Evolutionary conservation across 2,797 vertebrate species (phyloP).

Genomic region (Erpetoichthys calabaricus): DNA sequence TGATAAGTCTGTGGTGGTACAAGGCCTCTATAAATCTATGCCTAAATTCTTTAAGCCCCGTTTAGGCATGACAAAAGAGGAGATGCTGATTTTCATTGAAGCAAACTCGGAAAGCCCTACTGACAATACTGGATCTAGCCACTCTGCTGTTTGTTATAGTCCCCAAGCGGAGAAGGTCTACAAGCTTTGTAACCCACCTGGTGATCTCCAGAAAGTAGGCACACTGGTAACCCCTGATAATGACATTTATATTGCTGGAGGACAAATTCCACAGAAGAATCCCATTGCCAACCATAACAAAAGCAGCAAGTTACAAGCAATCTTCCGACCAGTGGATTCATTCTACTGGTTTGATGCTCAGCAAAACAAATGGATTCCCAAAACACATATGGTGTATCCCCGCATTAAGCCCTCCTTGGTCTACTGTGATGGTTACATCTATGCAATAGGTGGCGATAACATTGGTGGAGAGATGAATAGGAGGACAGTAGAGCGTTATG

Average conservation of each 20-base stretch:
- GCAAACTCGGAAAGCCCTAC: constrained; percentile 67
- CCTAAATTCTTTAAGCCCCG: constrained; percentile 97
- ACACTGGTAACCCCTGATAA: constrained; percentile 91
- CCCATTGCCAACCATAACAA: constrained; percentile 73
- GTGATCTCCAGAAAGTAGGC: constrained; percentile 85
- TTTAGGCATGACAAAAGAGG: constrained; percentile 97
- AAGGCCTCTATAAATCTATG: constrained; percentile 98
- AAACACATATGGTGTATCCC: constrained; percentile 84
- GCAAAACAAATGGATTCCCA: constrained; percentile 90
- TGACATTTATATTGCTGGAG: constrained; percentile 90
- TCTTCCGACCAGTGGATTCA: constrained; percentile 84
- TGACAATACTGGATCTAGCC: constrained; percentile 31
- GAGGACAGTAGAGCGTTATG: constrained; percentile 87
- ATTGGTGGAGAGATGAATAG: constrained; percentile 80
- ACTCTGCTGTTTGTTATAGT: constrained; percentile 87
- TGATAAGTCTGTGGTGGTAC: constrained; percentile 94
- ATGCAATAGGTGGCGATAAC: constrained; percentile 86
- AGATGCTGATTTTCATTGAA: constrained; percentile 97
- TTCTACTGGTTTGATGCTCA: constrained; percentile 97
- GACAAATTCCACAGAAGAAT: constrained; percentile 81
- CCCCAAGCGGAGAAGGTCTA: constrained; percentile 97
- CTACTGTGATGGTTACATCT: constrained; percentile 87
- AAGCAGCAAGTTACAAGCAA: constrained; percentile 72
- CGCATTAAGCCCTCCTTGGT: constrained; percentile 84
- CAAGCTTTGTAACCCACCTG: constrained; percentile 82